These are phyloP conservation scores for Idris sp. DNA, from an alignment of 1,140 invertebrate species.

Conservation along the genomic window DNA sequence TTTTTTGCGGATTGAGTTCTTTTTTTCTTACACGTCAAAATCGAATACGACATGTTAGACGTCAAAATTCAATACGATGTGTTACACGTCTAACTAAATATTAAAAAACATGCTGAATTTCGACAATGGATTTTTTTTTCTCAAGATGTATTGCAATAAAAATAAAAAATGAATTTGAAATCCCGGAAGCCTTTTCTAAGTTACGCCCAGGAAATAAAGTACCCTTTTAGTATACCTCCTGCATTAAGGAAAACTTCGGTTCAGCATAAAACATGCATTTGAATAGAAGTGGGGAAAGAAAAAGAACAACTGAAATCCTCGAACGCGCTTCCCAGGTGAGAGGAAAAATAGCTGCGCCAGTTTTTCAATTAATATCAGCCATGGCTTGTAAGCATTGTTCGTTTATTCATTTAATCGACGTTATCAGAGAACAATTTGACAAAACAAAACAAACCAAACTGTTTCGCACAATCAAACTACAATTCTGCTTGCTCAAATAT, in stretches of 20 bases:
- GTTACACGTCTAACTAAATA: constrained; percentile 21
- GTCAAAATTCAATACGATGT: constrained; percentile 3
- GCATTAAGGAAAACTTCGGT: constrained; percentile 50
- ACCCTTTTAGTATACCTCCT: constrained; percentile 56
- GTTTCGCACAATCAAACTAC: too few species aligned
- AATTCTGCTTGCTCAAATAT: too few species aligned
- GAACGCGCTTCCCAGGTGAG: neutral
- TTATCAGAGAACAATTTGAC: neutral
- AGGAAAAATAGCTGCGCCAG: constrained; percentile 8
- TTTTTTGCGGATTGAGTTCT: too few species aligned
- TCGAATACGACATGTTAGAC: too few species aligned
- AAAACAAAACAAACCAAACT: too few species aligned
- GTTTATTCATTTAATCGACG: constrained; percentile 1
- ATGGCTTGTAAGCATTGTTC: neutral
- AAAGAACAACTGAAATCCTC: constrained; percentile 7
- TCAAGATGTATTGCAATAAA: constrained; percentile 49
- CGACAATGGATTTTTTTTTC: constrained; percentile 40
- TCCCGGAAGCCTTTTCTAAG: constrained; percentile 40
- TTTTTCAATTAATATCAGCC: constrained; percentile 16
- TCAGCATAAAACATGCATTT: constrained; percentile 52
- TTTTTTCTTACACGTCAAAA: neutral
- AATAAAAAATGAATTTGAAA: constrained; percentile 40
- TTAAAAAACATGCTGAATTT: neutral
- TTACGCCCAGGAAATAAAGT: constrained; percentile 57
- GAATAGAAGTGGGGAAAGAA: constrained; percentile 13